A percentile compares a stretch with the other conserved stretches of the same genome.
phyloP scores from a whole-genome alignment of 2,113 vertebrate genomes.

The Pyrgilauda ruficollis region DNA sequence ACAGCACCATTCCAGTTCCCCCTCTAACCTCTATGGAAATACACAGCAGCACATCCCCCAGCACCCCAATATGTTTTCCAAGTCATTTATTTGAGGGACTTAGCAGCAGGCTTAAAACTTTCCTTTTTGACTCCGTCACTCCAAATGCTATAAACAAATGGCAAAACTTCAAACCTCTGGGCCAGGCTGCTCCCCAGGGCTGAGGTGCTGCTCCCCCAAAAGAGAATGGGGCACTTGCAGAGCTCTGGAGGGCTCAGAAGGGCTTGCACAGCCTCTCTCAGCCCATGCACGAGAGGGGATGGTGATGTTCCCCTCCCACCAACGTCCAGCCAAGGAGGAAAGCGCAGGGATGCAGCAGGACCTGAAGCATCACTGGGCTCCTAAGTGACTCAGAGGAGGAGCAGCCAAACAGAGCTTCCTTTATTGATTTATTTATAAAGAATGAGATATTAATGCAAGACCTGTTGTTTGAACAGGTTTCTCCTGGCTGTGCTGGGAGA shows the following conservation, averaged over 20 bases:
- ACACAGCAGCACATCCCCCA: not conserved
- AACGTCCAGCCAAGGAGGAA: rapidly evolving
- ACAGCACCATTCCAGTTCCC: not conserved
- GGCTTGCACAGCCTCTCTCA: not conserved
- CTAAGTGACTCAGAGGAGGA: not conserved
- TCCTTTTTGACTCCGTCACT: not conserved
- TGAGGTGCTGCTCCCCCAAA: not conserved
- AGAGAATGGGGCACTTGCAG: not conserved
- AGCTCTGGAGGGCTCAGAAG: not conserved
- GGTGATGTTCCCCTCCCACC: not conserved
- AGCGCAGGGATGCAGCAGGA: not conserved
- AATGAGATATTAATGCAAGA: constrained; percentile 53
- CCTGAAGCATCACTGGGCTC: not conserved
- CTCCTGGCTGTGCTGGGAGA: not conserved
- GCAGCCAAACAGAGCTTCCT: not conserved
- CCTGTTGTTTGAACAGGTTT: constrained; percentile 52
- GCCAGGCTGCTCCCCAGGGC: not conserved
- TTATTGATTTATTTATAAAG: constrained; percentile 65
- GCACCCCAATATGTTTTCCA: not conserved
- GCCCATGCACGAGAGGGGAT: rapidly evolving
- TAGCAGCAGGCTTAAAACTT: not conserved
- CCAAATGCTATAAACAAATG: not conserved
- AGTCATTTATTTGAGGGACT: not conserved
- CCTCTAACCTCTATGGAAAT: not conserved
- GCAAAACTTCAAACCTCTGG: not conserved